phyloP scores from a whole-genome alignment of 2,888 invertebrate genomes.

The Geotrupes spiniger region DNA sequence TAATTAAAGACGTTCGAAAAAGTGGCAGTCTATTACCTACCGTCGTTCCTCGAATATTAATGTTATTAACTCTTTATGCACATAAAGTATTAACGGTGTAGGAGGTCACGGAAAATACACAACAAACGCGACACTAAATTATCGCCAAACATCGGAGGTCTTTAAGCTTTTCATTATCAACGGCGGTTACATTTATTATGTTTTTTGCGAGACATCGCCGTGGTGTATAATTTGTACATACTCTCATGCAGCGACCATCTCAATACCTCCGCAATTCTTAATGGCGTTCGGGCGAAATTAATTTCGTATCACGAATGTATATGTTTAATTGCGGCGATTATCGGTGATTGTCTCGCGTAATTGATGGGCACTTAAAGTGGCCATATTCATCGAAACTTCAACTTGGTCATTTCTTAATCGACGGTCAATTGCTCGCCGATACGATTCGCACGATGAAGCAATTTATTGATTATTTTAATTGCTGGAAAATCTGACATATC shows the following conservation, averaged over 20 bases:
- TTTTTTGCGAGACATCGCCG: slow-evolving; percentile 3
- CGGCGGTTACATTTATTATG: slow-evolving; percentile 9
- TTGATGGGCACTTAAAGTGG: too few relatives aligned
- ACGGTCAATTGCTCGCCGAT: too few relatives aligned
- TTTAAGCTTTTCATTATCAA: slow-evolving; percentile 10
- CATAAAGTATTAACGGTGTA: slow-evolving; percentile 8
- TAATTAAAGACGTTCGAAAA: too few relatives aligned
- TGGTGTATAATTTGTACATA: slow-evolving; percentile 5
- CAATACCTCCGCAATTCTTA: not conserved
- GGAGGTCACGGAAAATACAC: slow-evolving; percentile 11
- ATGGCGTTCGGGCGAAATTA: not conserved
- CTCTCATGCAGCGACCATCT: not conserved
- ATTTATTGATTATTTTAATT: too few relatives aligned
- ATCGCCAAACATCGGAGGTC: slow-evolving; percentile 7
- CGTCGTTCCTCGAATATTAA: not conserved
- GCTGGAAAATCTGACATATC: too few relatives aligned
- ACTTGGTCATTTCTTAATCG: too few relatives aligned
- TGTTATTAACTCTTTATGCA: not conserved
- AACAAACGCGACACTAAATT: slow-evolving; percentile 15
- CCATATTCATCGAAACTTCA: too few relatives aligned
- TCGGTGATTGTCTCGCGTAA: too few relatives aligned
- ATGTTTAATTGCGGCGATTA: too few relatives aligned
- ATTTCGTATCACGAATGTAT: not conserved
- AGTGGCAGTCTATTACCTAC: too few relatives aligned
- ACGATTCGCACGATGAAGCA: too few relatives aligned